A percentile compares a stretch with the other conserved stretches of the same genome.
phyloP scores from a whole-genome alignment of 2,113 vertebrate genomes.

The Psephotus haematonotus region DNA sequence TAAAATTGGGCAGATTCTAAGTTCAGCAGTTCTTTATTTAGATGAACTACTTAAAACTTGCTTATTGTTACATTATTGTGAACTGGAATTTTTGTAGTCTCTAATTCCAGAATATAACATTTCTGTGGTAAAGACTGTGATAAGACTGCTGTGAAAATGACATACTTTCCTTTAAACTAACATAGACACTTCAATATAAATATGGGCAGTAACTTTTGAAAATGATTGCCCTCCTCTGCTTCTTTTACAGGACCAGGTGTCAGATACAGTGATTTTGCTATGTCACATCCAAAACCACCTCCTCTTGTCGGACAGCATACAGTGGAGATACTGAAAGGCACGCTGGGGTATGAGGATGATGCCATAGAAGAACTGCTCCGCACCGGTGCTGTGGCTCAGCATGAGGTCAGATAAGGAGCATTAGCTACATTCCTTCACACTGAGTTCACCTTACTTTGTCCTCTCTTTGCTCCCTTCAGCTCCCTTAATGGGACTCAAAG shows the following conservation, averaged over 20 bases:
- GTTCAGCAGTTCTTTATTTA: not conserved
- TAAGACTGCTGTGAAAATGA: not conserved
- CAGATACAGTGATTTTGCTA: conserved; percentile 85
- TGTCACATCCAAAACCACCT: conserved; percentile 77
- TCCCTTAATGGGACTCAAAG: conserved; percentile 41
- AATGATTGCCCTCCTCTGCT: not conserved
- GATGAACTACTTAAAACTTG: not conserved
- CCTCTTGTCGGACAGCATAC: conserved; percentile 92
- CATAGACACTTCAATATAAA: not conserved
- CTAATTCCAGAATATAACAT: not conserved
- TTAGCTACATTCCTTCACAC: conserved; percentile 2
- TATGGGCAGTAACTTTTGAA: not conserved
- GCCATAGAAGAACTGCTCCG: conserved; percentile 78
- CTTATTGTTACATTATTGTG: not conserved
- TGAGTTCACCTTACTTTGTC: conserved; percentile 36
- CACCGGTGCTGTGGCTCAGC: conserved; percentile 79
- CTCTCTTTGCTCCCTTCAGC: conserved; percentile 41
- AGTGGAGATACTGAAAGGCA: conserved; percentile 80
- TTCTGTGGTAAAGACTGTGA: not conserved
- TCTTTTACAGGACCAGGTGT: conserved; percentile 86
- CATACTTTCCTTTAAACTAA: not conserved
- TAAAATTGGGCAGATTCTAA: accelerated
- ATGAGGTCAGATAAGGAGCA: conserved; percentile 74
- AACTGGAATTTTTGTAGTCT: not conserved
- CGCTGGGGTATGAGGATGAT: conserved; percentile 80